These are phyloP conservation scores for Speoplatyrhinus poulsoni DNA, from an alignment of 2,113 vertebrate genomes.

Conservation along the genomic window DNA sequence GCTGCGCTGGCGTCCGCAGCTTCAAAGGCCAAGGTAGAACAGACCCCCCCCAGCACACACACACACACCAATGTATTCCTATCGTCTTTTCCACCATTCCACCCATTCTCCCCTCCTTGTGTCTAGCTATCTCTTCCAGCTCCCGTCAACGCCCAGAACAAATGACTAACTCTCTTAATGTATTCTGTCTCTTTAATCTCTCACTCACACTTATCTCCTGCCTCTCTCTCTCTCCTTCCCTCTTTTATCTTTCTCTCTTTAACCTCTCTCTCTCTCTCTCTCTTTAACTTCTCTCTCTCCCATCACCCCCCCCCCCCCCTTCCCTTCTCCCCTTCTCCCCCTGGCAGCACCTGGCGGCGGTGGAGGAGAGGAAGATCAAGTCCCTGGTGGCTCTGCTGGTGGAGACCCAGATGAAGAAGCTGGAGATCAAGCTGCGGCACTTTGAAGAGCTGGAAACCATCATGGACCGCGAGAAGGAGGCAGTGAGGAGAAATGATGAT, in stretches of 20 bases:
- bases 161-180: no score
- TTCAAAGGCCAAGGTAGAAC: slow-evolving; percentile 95
- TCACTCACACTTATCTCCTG: no score
- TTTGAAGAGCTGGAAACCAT: slow-evolving; percentile 98
- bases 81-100: neutral
- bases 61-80: no score
- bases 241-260: neutral
- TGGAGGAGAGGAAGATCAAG: slow-evolving; percentile 97
- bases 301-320: no score
- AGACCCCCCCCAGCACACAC: neutral
- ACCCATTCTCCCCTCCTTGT: neutral
- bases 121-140: no score
- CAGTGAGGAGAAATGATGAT: slow-evolving; percentile 76
- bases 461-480: slow-evolving; percentile 97
- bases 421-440: slow-evolving; percentile 97
- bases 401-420: slow-evolving; percentile 98
- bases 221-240: no score
- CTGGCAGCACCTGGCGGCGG: slow-evolving; percentile 88
- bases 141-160: no score
- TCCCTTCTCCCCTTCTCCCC: neutral
- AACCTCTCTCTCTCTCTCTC: no score
- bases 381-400: slow-evolving; percentile 94
- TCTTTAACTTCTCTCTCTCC: neutral
- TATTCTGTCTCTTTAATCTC: no score
- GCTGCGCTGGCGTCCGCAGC: slow-evolving; percentile 93